Evolutionary conservation across 2,113 vertebrate genomes (phyloP).

Genomic region (Lycocorax pyrrhopterus): DNA sequence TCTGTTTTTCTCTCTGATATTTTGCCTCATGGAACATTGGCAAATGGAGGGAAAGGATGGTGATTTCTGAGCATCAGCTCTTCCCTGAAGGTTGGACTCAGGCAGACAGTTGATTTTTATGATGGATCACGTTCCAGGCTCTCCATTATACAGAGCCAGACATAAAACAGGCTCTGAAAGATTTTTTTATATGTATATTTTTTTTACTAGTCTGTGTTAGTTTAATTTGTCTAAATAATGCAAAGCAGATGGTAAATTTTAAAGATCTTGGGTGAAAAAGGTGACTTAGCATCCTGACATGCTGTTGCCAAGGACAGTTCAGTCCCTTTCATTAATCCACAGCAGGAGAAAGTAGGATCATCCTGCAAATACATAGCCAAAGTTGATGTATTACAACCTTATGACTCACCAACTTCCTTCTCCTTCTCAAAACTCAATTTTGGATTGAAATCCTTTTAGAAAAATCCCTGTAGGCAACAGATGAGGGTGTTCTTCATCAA

Average conservation of each 20-base stretch:
- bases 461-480: background rate
- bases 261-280: background rate
- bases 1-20: background rate
- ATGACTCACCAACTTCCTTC: constrained; percentile 13
- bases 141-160: background rate
- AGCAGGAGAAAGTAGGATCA: background rate
- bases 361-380: background rate
- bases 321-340: background rate
- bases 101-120: background rate
- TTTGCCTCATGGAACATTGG: background rate
- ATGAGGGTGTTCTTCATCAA: background rate
- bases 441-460: background rate
- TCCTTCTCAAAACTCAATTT: background rate
- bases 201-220: background rate
- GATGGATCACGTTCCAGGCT: background rate
- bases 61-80: background rate
- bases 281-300: background rate
- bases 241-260: background rate
- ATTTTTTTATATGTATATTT: background rate
- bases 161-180: background rate
- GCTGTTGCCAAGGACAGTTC: background rate
- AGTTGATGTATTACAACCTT: background rate
- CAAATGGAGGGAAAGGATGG: background rate
- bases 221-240: background rate
- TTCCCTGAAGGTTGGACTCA: background rate